Conservation (phyloP, 2,888 invertebrate genomes). For the Kryphioiulus occultus region DNA sequence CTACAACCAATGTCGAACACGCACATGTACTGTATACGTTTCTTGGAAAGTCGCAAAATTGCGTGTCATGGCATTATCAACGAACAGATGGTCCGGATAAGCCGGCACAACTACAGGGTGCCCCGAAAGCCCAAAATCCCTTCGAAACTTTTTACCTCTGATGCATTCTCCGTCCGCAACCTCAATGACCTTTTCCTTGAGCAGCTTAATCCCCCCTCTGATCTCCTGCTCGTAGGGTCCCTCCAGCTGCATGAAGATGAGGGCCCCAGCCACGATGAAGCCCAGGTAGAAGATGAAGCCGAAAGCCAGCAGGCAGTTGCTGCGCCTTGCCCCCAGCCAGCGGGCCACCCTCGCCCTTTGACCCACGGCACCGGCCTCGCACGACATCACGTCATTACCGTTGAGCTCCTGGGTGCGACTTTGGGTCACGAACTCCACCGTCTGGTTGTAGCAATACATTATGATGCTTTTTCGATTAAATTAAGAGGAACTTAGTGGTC, state of each 20-base stretch:
- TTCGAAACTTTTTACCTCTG: constrained; percentile 39
- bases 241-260: constrained; percentile 74
- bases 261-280: constrained; percentile 73
- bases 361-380: neutral
- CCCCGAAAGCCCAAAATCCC: too few species aligned
- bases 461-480: neutral
- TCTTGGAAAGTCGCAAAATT: too few species aligned
- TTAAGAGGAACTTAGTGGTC: neutral
- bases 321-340: constrained; percentile 65
- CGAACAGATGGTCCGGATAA: too few species aligned
- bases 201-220: neutral
- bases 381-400: neutral
- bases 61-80: too few species aligned
- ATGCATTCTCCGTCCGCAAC: neutral
- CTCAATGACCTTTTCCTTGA: neutral
- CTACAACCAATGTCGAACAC: too few species aligned
- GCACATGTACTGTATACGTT: too few species aligned
- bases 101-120: too few species aligned
- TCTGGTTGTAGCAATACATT: neutral
- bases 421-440: neutral
- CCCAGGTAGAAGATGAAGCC: constrained; percentile 70
- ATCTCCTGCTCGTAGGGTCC: constrained; percentile 63
- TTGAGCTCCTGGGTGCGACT: neutral
- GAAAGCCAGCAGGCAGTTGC: constrained; percentile 67
- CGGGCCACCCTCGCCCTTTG: neutral